Evolutionary conservation across 2,797 vertebrate genomes (phyloP).

Genomic region (Furcifer pardalis): DNA sequence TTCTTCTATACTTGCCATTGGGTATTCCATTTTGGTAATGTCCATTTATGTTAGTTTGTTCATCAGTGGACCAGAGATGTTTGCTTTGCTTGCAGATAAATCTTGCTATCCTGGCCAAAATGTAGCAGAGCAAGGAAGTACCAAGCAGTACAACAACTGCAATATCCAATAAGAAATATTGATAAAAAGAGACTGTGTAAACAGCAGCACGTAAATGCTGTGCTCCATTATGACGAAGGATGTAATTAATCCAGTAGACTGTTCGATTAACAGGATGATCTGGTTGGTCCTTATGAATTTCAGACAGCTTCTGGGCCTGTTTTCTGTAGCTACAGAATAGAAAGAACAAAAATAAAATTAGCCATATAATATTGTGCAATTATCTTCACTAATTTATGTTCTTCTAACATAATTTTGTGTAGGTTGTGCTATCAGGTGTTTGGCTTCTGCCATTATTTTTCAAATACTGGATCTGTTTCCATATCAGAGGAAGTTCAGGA

Average conservation of each 20-base stretch:
- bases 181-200: constrained; percentile 87
- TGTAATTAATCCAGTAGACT: constrained; percentile 95
- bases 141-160: constrained; percentile 76
- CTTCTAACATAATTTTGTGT: neutral
- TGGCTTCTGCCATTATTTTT: neutral
- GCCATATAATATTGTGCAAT: neutral
- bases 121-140: constrained; percentile 76
- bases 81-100: constrained; percentile 78
- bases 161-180: constrained; percentile 96
- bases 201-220: constrained; percentile 91
- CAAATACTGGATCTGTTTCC: neutral
- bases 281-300: constrained; percentile 97
- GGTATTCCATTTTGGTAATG: constrained; percentile 91
- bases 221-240: constrained; percentile 92
- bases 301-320: constrained; percentile 86
- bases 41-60: constrained; percentile 84
- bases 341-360: neutral
- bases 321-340: constrained; percentile 84
- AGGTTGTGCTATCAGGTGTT: neutral
- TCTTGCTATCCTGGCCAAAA: constrained; percentile 78
- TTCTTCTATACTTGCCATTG: constrained; percentile 93
- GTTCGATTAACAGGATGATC: constrained; percentile 93
- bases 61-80: constrained; percentile 68
- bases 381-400: neutral
- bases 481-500: neutral